A percentile compares a stretch with the other conserved stretches of the same genome.
Conservation (phyloP, 2,797 vertebrate species). For the Sebastiscus albofasciatus region DNA sequence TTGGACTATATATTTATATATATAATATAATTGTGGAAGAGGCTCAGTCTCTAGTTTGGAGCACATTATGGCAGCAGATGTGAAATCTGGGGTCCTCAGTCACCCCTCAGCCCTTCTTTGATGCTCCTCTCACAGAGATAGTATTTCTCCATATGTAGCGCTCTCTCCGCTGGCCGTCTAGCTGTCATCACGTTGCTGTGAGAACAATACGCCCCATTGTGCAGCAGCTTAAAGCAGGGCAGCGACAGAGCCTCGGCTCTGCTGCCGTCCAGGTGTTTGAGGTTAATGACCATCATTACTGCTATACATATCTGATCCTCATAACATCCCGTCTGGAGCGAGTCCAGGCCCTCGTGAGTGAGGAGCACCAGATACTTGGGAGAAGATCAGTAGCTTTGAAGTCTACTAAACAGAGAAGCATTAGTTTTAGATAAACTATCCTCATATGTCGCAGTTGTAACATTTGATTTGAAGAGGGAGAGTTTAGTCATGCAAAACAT, state of each 20-base stretch:
- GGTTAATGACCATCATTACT: constrained; percentile 74
- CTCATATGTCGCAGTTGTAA: neutral
- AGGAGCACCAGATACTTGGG: neutral
- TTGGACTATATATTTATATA: neutral
- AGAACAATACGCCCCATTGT: constrained; percentile 79
- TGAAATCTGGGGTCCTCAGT: constrained; percentile 4
- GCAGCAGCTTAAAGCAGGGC: constrained; percentile 43
- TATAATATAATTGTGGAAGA: neutral
- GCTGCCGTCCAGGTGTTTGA: constrained; percentile 64
- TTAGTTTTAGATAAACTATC: neutral
- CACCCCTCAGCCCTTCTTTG: constrained; percentile 36
- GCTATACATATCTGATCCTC: constrained; percentile 59
- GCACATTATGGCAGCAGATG: neutral
- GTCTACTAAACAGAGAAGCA: neutral
- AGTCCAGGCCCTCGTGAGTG: constrained; percentile 12
- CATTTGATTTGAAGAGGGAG: constrained; percentile 11
- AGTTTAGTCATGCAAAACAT: neutral
- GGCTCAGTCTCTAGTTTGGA: neutral
- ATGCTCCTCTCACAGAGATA: constrained; percentile 78
- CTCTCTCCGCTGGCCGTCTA: constrained; percentile 41
- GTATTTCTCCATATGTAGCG: constrained; percentile 73
- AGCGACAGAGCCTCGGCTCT: constrained; percentile 41
- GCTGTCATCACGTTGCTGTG: constrained; percentile 41
- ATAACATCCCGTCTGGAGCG: constrained; percentile 44
- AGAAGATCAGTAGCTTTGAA: neutral